phyloP scores from a whole-genome alignment of 2,888 invertebrate genomes.

The Lasioglossum malachurum region DNA sequence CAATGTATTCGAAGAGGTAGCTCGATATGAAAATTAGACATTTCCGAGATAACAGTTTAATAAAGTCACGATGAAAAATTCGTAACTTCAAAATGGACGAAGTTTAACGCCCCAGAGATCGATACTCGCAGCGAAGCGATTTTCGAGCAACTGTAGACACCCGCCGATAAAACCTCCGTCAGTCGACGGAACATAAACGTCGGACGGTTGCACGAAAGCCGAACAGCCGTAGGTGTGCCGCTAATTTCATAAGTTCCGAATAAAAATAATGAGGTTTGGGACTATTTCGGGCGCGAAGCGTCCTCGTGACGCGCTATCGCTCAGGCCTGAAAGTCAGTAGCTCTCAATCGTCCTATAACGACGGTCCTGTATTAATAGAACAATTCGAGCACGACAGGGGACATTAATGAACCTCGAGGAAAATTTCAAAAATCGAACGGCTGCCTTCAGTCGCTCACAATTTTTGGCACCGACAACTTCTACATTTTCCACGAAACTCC shows the following conservation, averaged over 20 bases:
- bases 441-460: not conserved
- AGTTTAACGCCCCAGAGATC: not conserved
- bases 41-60: not conserved
- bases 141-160: conserved; percentile 8
- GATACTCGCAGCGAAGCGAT: not conserved
- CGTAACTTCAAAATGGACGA: not conserved
- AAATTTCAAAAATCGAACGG: conserved; percentile 21
- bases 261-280: conserved; percentile 79
- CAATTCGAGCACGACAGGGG: conserved; percentile 29
- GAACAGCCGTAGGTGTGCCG: conserved; percentile 38
- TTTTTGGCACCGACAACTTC: not conserved
- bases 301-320: conserved; percentile 79
- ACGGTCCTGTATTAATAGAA: conserved; percentile 51
- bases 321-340: conserved; percentile 70
- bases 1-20: not conserved
- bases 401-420: conserved; percentile 27
- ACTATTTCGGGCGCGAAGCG: conserved; percentile 79
- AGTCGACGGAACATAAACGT: conserved; percentile 31
- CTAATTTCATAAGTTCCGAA: conserved; percentile 73
- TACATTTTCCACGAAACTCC: not conserved
- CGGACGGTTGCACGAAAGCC: conserved; percentile 39
- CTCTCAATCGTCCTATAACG: conserved; percentile 74
- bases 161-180: conserved; percentile 25
- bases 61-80: not conserved
- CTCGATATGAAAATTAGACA: too few species aligned